These are phyloP conservation scores for Syngnathus acus DNA, from an alignment of 2,797 vertebrate genomes.

Conservation along the genomic window DNA sequence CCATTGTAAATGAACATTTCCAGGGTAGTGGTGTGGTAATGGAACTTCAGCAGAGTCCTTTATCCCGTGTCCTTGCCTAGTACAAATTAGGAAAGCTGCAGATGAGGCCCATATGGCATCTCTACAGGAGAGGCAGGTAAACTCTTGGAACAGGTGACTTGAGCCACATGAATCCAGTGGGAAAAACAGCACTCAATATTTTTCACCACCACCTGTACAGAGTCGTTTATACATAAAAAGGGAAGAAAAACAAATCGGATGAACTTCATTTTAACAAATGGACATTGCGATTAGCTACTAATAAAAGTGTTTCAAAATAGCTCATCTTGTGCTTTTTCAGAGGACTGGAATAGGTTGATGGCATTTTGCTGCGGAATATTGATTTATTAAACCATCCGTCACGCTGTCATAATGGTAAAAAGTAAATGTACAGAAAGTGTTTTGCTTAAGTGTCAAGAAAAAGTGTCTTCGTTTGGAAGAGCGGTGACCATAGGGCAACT, in stretches of 20 bases:
- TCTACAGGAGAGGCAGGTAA: background rate
- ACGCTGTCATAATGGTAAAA: background rate
- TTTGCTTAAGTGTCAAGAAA: slow-evolving; percentile 29
- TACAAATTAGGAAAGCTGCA: background rate
- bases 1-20: background rate
- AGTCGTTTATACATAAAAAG: background rate
- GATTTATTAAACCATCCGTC: background rate
- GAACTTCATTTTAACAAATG: background rate
- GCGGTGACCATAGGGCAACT: slow-evolving; percentile 34
- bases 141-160: slow-evolving; percentile 1
- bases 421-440: background rate
- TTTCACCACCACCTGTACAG: background rate
- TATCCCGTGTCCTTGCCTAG: background rate
- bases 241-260: background rate
- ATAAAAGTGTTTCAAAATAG: too few relatives aligned
- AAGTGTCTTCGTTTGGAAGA: slow-evolving; percentile 36
- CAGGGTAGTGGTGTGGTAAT: too few relatives aligned
- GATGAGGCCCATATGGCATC: slow-evolving; percentile 1
- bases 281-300: background rate
- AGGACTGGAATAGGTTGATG: too few relatives aligned
- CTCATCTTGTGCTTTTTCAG: too few relatives aligned
- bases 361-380: too few relatives aligned
- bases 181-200: slow-evolving; percentile 4
- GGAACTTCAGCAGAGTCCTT: background rate
- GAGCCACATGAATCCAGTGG: background rate